Evolutionary conservation across 2,888 invertebrate species (phyloP), one percentile per base, ranked within the genome.

Genomic region (Dorcus parallelipipedus): DNA sequence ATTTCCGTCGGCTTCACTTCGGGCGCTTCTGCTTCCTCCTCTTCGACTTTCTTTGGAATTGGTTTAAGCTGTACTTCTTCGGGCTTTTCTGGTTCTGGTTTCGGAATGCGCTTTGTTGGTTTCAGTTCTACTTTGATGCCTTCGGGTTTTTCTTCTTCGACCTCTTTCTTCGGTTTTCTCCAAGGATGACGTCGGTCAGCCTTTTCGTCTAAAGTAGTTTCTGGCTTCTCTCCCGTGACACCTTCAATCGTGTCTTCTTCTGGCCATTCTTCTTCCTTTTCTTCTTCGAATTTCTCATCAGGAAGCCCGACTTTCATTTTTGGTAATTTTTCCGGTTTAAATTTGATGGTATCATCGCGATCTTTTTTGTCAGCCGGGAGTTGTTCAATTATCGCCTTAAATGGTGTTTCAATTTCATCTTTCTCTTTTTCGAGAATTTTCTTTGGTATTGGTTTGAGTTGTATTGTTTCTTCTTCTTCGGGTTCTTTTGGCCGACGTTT

Each of bases 361-460:
- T 68, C 66, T 7, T 70, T 66, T 45, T 71, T 64, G 58, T 76
- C 73, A 52, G 53, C 52, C 33, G 62, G 52, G 20, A 58, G 54
- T 47, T 76, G 70, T 39, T 75, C 55, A 54, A 61, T 38, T 14
- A 71, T 70, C 43, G 67, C 69, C 70, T 65, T 71, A 67, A 38
- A 69, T 71, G 59, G 67, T 71, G 42, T 68, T 61, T 41, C 65
- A 61, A 64, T 63, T 52, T 64, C 67, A 20, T 59, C 49, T 59
- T 68, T 66, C 55, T 69, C 67, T 49, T 66, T 58, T 47, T 67
- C 61, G 43, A 58, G 53, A 43, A 64, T 63, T 58, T 64, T 55
- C 51, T 65, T 68, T 17, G 63, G 69, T 38, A 79, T 67, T 1
- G 84, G 83, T 59, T 84, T 84, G 0, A 84, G 73, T 23, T 74